phyloP scores from a whole-genome alignment of 2,797 vertebrate species.

The Catostomus latipinnis region DNA sequence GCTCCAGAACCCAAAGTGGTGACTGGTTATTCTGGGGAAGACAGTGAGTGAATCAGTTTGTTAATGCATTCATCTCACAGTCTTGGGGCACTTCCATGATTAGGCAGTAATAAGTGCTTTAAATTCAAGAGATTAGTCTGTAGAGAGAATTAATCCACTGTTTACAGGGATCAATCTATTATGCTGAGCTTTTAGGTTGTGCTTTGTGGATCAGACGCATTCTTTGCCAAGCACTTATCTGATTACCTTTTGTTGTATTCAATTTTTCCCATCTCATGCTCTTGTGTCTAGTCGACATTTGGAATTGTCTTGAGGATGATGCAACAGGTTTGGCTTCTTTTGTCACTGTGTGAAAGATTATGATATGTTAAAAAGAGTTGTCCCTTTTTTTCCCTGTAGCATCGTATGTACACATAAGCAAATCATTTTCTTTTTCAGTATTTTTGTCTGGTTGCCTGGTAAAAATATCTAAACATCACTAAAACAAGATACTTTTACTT shows the following conservation, averaged over 20 bases:
- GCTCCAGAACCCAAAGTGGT: conserved; percentile 87
- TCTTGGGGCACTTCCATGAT: neutral
- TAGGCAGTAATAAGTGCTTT: conserved; percentile 19
- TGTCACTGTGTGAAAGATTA: conserved; percentile 33
- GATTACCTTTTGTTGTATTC: conserved; percentile 43
- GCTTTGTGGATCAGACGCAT: conserved; percentile 23
- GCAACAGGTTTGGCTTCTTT: conserved; percentile 77
- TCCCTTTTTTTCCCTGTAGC: conserved; percentile 12
- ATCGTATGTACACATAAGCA: neutral
- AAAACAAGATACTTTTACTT: no score
- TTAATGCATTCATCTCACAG: neutral
- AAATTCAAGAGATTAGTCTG: conserved; percentile 31
- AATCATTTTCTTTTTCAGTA: no score
- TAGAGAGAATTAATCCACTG: conserved; percentile 37
- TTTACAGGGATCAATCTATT: conserved; percentile 13
- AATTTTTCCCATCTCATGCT: conserved; percentile 38
- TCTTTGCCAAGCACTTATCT: conserved; percentile 17
- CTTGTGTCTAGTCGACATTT: conserved; percentile 72
- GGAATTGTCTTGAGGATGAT: conserved; percentile 79
- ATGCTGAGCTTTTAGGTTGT: conserved; percentile 27
- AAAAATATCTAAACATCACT: no score
- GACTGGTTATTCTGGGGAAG: conserved; percentile 92
- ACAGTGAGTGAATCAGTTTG: conserved; percentile 81
- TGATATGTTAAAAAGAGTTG: neutral
- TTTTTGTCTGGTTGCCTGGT: no score